Evolutionary conservation across 35 echinoderm and acorn worm genomes (phyloP).

Genomic region (Nesometra sesokonis): DNA sequence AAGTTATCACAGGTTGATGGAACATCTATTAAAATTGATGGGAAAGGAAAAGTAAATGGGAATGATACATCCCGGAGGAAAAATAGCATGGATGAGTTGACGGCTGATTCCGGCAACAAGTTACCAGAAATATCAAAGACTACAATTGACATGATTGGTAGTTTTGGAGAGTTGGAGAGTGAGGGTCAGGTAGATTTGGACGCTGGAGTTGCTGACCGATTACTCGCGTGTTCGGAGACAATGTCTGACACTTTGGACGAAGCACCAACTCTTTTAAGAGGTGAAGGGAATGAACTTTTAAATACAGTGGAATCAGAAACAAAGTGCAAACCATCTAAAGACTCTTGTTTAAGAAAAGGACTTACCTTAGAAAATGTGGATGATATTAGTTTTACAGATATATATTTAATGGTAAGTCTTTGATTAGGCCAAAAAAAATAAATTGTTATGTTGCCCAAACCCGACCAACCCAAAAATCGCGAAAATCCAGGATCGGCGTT

Average conservation of each 20-base stretch:
- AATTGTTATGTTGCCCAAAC: no score
- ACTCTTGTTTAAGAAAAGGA: constrained; percentile 22
- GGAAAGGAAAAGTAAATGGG: neutral
- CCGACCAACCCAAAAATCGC: no score
- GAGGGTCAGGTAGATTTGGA: no score
- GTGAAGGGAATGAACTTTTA: neutral
- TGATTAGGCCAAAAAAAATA: no score
- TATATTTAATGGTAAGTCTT: constrained; percentile 75
- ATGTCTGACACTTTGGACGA: neutral
- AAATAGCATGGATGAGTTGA: neutral
- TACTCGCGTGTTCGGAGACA: neutral
- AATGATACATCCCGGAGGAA: neutral
- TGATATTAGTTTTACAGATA: constrained; percentile 58
- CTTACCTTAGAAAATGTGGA: constrained; percentile 43
- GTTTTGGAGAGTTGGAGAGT: neutral
- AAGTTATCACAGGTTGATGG: neutral
- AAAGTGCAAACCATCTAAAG: neutral
- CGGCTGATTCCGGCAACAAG: neutral
- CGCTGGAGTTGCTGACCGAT: neutral
- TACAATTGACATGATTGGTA: neutral
- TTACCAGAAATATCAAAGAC: neutral
- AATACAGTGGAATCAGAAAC: neutral
- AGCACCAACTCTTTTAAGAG: neutral
- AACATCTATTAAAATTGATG: neutral
- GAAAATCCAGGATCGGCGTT: no score